Percentiles rank a stretch among this genome's conserved stretches.
phyloP scores from a whole-genome alignment of 2,888 invertebrate genomes.

The Campopleginae sp. region DNA sequence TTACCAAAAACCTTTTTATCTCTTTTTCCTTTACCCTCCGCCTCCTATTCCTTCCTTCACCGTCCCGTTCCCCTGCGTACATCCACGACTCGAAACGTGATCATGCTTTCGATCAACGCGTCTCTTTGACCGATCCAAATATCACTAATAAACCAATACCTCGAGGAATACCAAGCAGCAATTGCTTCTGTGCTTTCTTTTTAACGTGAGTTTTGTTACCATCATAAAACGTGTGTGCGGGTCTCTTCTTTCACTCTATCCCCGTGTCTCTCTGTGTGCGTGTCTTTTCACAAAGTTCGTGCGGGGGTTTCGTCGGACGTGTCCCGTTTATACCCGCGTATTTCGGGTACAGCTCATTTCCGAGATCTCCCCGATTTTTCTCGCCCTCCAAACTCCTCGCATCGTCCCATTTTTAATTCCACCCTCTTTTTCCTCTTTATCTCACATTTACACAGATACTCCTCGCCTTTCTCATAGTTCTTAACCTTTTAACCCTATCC shows the following conservation, averaged over 20 bases:
- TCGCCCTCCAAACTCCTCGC: slow-evolving; percentile 40
- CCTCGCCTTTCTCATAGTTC: slow-evolving; percentile 39
- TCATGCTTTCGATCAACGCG: slow-evolving; percentile 37
- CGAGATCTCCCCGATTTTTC: slow-evolving; percentile 44
- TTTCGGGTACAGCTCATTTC: slow-evolving; percentile 75
- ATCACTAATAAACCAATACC: background rate
- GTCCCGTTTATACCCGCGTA: slow-evolving; percentile 70
- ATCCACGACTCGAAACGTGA: slow-evolving; percentile 35
- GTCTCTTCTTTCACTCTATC: slow-evolving; percentile 7
- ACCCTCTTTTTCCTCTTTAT: slow-evolving; percentile 1
- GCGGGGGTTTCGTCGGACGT: slow-evolving; percentile 53
- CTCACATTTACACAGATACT: background rate
- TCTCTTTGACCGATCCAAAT: slow-evolving; percentile 27
- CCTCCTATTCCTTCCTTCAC: background rate
- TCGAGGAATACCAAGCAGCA: background rate
- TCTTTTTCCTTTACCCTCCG: background rate
- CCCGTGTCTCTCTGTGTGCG: background rate
- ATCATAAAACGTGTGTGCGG: slow-evolving; percentile 16
- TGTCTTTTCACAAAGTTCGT: slow-evolving; percentile 28
- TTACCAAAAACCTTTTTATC: slow-evolving; percentile 38
- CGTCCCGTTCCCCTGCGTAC: background rate
- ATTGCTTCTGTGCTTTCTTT: slow-evolving; percentile 1
- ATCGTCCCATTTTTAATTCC: slow-evolving; percentile 40
- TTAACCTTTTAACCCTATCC: slow-evolving; percentile 54
- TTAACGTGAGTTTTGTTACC: slow-evolving; percentile 40